phyloP scores from a whole-genome alignment of 30 jellyfish, hydroid and myxozoan species.

The Catostylus mosaicus region DNA sequence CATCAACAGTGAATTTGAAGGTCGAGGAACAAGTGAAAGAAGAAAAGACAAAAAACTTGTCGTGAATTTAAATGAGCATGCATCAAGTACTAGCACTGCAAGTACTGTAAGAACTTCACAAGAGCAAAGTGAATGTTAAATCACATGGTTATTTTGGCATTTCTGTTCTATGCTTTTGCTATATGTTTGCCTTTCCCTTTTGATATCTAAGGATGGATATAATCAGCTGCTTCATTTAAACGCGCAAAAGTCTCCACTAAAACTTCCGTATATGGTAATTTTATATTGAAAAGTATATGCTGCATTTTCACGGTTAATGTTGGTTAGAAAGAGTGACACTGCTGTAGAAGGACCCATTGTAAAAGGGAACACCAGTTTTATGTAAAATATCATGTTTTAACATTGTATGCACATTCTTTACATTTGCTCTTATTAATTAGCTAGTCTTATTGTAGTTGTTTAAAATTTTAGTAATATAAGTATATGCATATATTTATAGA shows the following conservation, averaged over 20 bases:
- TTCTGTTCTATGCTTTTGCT: not conserved
- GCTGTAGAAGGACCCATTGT: too few species aligned
- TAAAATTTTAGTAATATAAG: conserved; percentile 1
- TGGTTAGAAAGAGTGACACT: too few species aligned
- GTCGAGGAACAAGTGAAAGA: conserved; percentile 92
- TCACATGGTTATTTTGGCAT: not conserved
- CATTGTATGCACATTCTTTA: not conserved
- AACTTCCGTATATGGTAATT: not conserved
- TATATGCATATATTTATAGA: conserved; percentile 5
- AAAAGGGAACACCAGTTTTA: too few species aligned
- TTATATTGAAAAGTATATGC: too few species aligned
- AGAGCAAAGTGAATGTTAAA: conserved; percentile 88
- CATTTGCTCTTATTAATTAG: not conserved
- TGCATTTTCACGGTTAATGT: too few species aligned
- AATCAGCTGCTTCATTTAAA: too few species aligned
- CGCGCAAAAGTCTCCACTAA: too few species aligned
- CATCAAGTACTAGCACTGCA: conserved; percentile 93
- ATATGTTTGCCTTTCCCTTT: too few species aligned
- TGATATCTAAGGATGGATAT: too few species aligned
- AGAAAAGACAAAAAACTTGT: conserved; percentile 61
- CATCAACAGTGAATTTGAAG: conserved; percentile 83
- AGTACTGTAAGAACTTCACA: conserved; percentile 93
- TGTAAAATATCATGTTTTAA: too few species aligned
- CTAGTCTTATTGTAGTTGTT: not conserved
- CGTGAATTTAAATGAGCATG: conserved; percentile 75